Evolutionary conservation across 2,113 vertebrate genomes (phyloP), one percentile per base, ranked within the genome.

Genomic region (Takifugu bimaculatus): DNA sequence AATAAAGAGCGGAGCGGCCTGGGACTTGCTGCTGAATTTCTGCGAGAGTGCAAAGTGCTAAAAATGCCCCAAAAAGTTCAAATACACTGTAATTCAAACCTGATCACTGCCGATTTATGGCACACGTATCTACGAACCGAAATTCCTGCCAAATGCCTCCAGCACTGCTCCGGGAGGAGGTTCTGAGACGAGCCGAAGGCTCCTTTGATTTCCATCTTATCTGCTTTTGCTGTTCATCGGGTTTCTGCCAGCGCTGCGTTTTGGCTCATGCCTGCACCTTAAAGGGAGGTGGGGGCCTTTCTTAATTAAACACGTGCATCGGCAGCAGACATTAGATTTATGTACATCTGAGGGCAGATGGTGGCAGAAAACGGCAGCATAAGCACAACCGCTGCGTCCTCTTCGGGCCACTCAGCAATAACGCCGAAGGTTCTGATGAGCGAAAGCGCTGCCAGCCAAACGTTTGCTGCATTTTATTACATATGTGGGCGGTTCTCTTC

Each of bases 391-490:
- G 53, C 47, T 49, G 11, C 1, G 6, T 57, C 20, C 13, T 67
- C 70, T 65, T 67, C 13, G 2, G 35, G 51, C 68, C 45, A 59
- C 60, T 82, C 72, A 70, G 75, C 73, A 81, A 42, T 71, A 70
- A 69, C 50, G 52, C 58, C 39, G 39, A 15, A 43, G 26, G 25
- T 43, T 20, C 43, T 70, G 65, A 77, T 65, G 65, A 70, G 47
- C 53, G 43, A 58, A 70, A 78, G 68, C 68, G 75, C 69, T 58
- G 72, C 4, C 43, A 72, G 78, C 70, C 53, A 65, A 74, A 25
- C 2, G 26, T 39, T 71, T 42, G 29, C 63, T 45, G 50, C 59
- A 28, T 26, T 47, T 62, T 57, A 65, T 73, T 65, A 54, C 35
- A 39, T 6, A 48, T n/a, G 66, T 65, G 69, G 68, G 68, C 54